A percentile compares a stretch with the other conserved stretches of the same genome.
Evolutionary conservation across 2,797 vertebrate species (phyloP).

Genomic region (Schizopygopsis pylzovi): DNA sequence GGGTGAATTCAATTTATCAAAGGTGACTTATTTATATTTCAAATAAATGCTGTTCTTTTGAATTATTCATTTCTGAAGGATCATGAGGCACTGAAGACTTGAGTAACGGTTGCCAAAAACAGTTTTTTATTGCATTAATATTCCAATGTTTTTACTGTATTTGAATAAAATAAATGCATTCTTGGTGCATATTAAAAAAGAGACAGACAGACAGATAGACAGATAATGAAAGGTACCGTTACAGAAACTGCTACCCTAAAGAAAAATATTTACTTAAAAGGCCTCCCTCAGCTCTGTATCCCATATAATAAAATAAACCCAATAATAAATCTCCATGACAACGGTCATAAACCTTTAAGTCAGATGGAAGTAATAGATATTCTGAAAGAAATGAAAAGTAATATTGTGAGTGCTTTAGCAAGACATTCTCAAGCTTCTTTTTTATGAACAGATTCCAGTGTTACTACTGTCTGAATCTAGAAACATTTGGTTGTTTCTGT

Average conservation of each 20-base stretch:
- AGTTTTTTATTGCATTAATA: not conserved
- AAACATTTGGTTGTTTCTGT: constrained; percentile 9
- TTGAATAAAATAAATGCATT: not conserved
- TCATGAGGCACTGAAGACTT: not conserved
- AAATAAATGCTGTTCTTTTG: no score
- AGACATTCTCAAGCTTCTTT: not conserved
- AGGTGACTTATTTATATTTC: not conserved
- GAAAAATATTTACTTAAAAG: not conserved
- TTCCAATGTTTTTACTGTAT: not conserved
- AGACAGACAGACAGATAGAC: no score
- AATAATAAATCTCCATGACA: not conserved
- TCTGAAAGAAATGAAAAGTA: constrained; percentile 2
- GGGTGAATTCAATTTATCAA: not conserved
- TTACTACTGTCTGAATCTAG: not conserved
- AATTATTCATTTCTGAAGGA: not conserved
- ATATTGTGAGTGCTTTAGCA: constrained; percentile 6
- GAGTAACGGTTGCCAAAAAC: not conserved
- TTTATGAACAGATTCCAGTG: not conserved
- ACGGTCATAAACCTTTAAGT: not conserved
- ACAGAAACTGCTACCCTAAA: not conserved
- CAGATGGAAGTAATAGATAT: not conserved
- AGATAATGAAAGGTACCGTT: not conserved
- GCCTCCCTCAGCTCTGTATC: not conserved
- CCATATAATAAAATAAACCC: constrained; percentile 8
- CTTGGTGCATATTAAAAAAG: not conserved